Percentiles rank a stretch among this genome's conserved stretches.
phyloP scores from a whole-genome alignment of 2,888 invertebrate genomes.

The Agriopis aurantiaria region DNA sequence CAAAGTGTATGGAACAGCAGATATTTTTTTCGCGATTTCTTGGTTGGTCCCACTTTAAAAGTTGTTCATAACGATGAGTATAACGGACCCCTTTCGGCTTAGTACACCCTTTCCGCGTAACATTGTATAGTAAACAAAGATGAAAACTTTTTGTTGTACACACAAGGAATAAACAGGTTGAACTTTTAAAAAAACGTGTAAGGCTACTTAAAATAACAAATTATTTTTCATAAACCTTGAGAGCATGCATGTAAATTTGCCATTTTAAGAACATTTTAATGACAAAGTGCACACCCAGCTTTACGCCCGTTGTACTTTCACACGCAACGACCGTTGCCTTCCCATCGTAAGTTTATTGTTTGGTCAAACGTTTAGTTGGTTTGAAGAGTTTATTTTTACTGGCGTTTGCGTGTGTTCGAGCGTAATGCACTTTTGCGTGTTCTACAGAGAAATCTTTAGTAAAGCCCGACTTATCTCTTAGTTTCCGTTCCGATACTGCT shows the following conservation, averaged over 20 bases:
- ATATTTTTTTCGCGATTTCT: too few relatives aligned
- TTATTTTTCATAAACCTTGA: not conserved
- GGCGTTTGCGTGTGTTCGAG: constrained; percentile 29
- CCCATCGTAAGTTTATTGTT: constrained; percentile 54
- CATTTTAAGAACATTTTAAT: constrained; percentile 5
- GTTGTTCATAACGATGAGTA: too few relatives aligned
- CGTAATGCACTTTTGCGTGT: constrained; percentile 13
- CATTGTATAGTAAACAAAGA: too few relatives aligned
- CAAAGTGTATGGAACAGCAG: too few relatives aligned
- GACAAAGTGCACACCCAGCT: constrained; percentile 32
- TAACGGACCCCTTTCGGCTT: too few relatives aligned
- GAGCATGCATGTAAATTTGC: not conserved
- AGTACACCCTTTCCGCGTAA: too few relatives aligned
- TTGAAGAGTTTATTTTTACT: constrained; percentile 38
- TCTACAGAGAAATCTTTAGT: constrained; percentile 7
- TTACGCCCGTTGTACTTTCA: constrained; percentile 51
- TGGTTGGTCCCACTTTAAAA: too few relatives aligned
- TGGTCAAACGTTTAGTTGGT: constrained; percentile 50
- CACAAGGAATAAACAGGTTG: not conserved
- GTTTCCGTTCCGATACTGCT: not conserved
- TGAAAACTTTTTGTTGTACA: too few relatives aligned
- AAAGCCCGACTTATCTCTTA: constrained; percentile 8
- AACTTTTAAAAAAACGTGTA: not conserved
- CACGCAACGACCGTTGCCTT: constrained; percentile 54
- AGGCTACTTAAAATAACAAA: too few relatives aligned